A percentile compares a stretch with the other conserved stretches of the same genome.
Conservation (phyloP, 2,888 invertebrate species). For the Conus canariensis region DNA sequence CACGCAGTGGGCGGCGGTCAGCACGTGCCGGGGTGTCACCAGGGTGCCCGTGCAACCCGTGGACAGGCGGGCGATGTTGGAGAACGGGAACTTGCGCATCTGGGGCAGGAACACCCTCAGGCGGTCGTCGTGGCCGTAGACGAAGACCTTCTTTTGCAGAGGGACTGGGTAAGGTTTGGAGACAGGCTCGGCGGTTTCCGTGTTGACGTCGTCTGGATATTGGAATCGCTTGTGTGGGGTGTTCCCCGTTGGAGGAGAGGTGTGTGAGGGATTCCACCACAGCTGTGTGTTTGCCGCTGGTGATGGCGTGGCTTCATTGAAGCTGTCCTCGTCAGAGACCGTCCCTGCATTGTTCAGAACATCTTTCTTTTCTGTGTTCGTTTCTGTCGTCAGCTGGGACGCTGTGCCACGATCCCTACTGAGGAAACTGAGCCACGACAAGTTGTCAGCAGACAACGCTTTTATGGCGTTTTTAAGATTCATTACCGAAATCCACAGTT, state of each 20-base stretch:
- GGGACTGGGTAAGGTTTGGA: not conserved
- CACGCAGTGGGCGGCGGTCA: constrained; percentile 76
- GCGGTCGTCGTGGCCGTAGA: constrained; percentile 60
- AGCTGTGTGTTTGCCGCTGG: not conserved
- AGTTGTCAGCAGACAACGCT: not conserved
- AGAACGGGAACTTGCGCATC: constrained; percentile 68
- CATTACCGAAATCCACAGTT: not conserved
- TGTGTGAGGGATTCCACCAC: not conserved
- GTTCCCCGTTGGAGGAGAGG: not conserved
- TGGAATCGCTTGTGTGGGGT: not conserved
- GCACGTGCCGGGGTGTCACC: constrained; percentile 67
- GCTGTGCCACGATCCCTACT: not conserved
- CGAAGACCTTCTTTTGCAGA: constrained; percentile 52
- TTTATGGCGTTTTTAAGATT: not conserved
- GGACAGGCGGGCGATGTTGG: constrained; percentile 71
- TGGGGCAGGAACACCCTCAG: constrained; percentile 55
- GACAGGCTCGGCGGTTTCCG: not conserved
- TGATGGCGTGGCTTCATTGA: not conserved
- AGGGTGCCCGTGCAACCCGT: constrained; percentile 74
- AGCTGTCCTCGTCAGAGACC: not conserved
- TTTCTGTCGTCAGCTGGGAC: not conserved
- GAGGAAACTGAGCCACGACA: too few relatives aligned
- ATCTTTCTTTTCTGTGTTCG: not conserved
- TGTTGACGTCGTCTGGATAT: not conserved
- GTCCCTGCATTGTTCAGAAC: not conserved